Conservation (phyloP, 2,797 vertebrate genomes). For the Manis crassicaudata region DNA sequence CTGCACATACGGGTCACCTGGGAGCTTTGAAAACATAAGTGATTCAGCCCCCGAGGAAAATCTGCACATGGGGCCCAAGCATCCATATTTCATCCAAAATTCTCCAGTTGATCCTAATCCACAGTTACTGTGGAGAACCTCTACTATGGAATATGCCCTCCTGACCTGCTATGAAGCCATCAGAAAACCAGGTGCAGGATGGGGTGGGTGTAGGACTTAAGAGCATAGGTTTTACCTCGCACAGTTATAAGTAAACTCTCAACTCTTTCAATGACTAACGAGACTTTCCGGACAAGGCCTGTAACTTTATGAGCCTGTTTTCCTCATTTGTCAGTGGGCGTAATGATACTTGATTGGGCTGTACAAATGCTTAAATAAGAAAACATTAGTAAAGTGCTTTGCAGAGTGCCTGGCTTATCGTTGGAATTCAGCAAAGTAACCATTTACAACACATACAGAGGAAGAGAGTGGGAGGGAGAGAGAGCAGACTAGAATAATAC, state of each 20-base stretch:
- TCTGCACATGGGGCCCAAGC: neutral
- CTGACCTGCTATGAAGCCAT: neutral
- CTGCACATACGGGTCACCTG: neutral
- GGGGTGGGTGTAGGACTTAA: neutral
- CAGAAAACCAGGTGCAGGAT: neutral
- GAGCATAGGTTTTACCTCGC: neutral
- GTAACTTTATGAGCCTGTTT: neutral
- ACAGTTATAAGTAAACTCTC: neutral
- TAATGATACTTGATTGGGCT: neutral
- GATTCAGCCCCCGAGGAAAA: neutral
- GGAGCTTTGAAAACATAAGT: neutral
- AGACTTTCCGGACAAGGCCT: neutral
- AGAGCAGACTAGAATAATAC: neutral
- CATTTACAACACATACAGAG: neutral
- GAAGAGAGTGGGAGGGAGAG: neutral
- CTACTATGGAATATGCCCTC: neutral
- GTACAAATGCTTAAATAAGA: neutral
- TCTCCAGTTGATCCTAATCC: neutral
- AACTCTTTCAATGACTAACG: neutral
- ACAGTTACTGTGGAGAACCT: neutral
- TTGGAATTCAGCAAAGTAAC: neutral
- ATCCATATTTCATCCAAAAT: neutral
- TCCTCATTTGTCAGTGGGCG: neutral
- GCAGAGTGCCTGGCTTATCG: too few relatives aligned
- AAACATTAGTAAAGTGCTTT: neutral